Conservation (phyloP, 1,140 invertebrate genomes). For the Paraescarpia echinospica region DNA sequence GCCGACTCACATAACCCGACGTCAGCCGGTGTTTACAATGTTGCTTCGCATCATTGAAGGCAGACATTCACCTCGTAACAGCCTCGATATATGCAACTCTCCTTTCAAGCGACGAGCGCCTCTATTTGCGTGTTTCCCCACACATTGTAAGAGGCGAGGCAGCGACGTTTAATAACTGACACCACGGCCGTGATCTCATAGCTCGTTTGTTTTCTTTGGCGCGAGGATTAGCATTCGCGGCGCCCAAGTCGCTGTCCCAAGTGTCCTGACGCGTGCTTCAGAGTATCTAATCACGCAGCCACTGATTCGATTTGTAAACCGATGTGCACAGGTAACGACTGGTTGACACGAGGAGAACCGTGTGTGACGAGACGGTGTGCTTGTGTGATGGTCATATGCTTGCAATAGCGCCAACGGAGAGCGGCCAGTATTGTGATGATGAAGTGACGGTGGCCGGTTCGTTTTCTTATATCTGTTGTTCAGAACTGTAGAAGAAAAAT, state of each 20-base stretch:
- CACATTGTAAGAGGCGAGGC: neutral
- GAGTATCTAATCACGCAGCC: neutral
- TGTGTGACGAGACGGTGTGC: neutral
- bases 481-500: too few species aligned
- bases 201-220: neutral
- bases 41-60: neutral
- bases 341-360: neutral
- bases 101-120: neutral
- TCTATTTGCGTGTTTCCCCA: neutral
- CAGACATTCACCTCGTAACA: neutral
- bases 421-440: too few species aligned
- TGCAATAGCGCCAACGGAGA: neutral
- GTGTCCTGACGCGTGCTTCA: neutral
- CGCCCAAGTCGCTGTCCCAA: neutral
- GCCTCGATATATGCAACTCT: neutral
- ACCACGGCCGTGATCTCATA: neutral
- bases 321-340: neutral
- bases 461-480: too few species aligned
- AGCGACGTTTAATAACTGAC: neutral
- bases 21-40: neutral
- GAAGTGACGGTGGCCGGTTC: too few species aligned
- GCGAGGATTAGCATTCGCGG: neutral
- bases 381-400: neutral
- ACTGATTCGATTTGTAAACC: neutral
- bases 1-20: neutral